These are phyloP conservation scores for Rhopalosiphum maidis DNA, from an alignment of 1,140 invertebrate species.

Conservation along the genomic window DNA sequence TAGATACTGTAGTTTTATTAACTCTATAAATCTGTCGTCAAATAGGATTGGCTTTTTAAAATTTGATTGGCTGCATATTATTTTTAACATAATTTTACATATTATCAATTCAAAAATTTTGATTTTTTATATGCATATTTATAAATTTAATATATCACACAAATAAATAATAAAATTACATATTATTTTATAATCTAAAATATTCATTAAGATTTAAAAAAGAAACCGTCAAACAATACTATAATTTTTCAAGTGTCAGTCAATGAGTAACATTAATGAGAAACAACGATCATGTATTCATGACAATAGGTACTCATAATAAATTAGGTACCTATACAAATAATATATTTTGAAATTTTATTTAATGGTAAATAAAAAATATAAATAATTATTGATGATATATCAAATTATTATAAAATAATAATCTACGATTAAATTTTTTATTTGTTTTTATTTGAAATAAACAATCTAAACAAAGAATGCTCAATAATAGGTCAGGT, in stretches of 20 bases:
- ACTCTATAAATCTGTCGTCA: not conserved
- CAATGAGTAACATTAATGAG: not conserved
- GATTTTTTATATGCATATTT: not conserved
- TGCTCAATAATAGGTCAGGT: too few species aligned
- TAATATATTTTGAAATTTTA: not conserved
- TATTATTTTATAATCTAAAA: not conserved
- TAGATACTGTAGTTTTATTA: not conserved
- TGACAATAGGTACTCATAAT: not conserved
- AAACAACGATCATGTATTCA: not conserved
- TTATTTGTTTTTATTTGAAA: too few species aligned
- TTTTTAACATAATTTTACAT: too few species aligned
- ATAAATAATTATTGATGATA: too few species aligned
- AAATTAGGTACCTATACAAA: too few species aligned
- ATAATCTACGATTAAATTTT: not conserved
- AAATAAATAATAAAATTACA: not conserved
- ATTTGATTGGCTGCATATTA: not conserved
- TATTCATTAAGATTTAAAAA: not conserved
- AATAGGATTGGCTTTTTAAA: not conserved
- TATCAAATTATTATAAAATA: not conserved
- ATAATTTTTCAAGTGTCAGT: not conserved
- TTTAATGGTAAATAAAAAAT: not conserved
- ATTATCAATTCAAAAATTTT: not conserved
- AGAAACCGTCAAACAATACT: not conserved
- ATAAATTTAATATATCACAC: not conserved
- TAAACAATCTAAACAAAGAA: too few species aligned